Evolutionary conservation across 1,140 invertebrate species (phyloP).

Genomic region (Pentalonia nigronervosa): DNA sequence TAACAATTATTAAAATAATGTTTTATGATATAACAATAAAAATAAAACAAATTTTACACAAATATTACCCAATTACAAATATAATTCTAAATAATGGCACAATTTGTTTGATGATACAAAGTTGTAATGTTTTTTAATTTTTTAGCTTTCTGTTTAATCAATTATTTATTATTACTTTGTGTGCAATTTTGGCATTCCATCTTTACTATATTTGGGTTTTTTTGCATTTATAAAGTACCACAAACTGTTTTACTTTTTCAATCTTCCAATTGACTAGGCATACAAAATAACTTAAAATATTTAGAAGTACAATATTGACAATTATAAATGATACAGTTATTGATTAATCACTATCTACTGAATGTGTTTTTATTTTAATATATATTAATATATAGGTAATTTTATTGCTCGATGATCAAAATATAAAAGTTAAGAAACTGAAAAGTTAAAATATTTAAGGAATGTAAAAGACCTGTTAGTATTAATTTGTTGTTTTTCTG

Average conservation of each 20-base stretch:
- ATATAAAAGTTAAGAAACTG: neutral
- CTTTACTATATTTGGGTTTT: neutral
- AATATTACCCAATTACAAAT: constrained; percentile 3
- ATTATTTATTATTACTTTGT: neutral
- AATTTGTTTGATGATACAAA: neutral
- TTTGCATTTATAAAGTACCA: neutral
- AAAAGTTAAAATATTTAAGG: constrained; percentile 17
- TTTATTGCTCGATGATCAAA: neutral
- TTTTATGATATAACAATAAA: constrained; percentile 8
- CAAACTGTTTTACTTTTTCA: neutral
- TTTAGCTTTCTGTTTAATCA: neutral
- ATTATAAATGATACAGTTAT: neutral
- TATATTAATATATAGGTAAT: neutral
- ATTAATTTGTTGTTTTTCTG: neutral
- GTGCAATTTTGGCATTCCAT: neutral
- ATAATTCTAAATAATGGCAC: constrained; percentile 10
- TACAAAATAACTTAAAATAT: neutral
- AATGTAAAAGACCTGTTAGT: constrained; percentile 32
- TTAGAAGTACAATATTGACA: neutral
- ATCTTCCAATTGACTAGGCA: constrained; percentile 34
- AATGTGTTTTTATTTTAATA: neutral
- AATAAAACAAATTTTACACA: neutral
- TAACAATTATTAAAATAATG: neutral
- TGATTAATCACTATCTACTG: neutral
- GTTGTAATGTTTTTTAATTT: neutral